Conservation (phyloP, 2,797 vertebrate species). For the Phyllotis vaccarum region DNA sequence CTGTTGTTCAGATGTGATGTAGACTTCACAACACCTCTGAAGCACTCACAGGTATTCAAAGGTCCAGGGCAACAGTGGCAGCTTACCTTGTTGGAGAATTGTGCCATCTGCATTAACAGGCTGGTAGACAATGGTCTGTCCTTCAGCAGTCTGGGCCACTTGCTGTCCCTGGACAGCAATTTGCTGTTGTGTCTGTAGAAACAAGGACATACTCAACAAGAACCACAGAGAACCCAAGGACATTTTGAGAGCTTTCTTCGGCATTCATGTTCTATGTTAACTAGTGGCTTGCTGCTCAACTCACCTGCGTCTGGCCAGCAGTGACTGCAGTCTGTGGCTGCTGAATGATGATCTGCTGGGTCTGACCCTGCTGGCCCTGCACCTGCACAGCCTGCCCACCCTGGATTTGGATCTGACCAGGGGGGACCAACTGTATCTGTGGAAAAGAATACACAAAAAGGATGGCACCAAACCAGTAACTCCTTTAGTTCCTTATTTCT, state of each 20-base stretch:
- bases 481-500: neutral
- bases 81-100: slow-evolving; percentile 96
- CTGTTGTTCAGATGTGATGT: neutral
- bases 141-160: slow-evolving; percentile 98
- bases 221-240: neutral
- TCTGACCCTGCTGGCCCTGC: slow-evolving; percentile 97
- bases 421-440: slow-evolving; percentile 98
- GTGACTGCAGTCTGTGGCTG: slow-evolving; percentile 98
- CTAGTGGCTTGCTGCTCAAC: neutral
- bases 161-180: slow-evolving; percentile 98
- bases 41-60: neutral
- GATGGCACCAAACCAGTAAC: slow-evolving; percentile 69
- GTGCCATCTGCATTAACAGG: slow-evolving; percentile 98
- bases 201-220: slow-evolving; percentile 21
- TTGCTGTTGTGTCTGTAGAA: slow-evolving; percentile 94
- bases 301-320: slow-evolving; percentile 98
- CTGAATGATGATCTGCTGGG: slow-evolving; percentile 99
- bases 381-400: slow-evolving; percentile 98
- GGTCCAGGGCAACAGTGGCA: neutral
- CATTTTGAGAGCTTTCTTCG: neutral
- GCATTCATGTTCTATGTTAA: neutral
- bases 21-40: neutral
- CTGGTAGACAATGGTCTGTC: slow-evolving; percentile 99
- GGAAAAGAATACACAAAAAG: slow-evolving; percentile 81
- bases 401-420: slow-evolving; percentile 98